Evolutionary conservation across 1,140 invertebrate species (phyloP), one percentile per base, ranked within the genome.

Genomic region (Arion vulgaris): DNA sequence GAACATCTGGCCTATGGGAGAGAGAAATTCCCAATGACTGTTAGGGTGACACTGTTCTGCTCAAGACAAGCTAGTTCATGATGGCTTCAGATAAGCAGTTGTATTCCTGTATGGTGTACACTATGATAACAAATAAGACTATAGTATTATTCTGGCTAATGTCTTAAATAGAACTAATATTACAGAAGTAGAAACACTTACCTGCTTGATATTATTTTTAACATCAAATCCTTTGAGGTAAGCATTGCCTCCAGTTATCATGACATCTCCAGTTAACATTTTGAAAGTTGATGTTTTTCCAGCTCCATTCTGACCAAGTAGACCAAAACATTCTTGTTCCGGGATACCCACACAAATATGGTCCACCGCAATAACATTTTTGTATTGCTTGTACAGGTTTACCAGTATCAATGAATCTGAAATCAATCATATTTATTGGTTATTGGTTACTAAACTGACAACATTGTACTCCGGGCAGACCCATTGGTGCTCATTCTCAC

Each of bases 221-320:
- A 92, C 85, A 73, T 88, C 89, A 38, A 84, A 78, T 34, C 84
- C 77, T 75, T 89, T 84, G 19, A 92, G 81, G 78, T 86, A 90
- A 0, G 92, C 91, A 81, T 91, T 89, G n/a, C 93, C 93, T 36
- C 79, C 77, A 4, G 86, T 89, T 0, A 91, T 83, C 45, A 87
- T 83, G 39, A 91, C 85, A 87, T 93, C 92, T 51, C 97, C 97
- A 0, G 96, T 98, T 84, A 95, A 84, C 94, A 94, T 94, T 87
- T 95, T 95, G 86, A 98, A 98, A 1, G 96, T 97, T 7, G 96
- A 96, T 9, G 96, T 97, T 92, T 98, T 98, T 15, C 97, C 97
- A 5, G 97, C 96, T 0, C 97, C 97, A 89, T 95, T 95, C 0
- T 95, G 93, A 26, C 97, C 97, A 39, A 99, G 93, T 57, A 99